Evolutionary conservation across 35 echinoderm and acorn worm species (phyloP).

Genomic region (Amphiura filiformis): DNA sequence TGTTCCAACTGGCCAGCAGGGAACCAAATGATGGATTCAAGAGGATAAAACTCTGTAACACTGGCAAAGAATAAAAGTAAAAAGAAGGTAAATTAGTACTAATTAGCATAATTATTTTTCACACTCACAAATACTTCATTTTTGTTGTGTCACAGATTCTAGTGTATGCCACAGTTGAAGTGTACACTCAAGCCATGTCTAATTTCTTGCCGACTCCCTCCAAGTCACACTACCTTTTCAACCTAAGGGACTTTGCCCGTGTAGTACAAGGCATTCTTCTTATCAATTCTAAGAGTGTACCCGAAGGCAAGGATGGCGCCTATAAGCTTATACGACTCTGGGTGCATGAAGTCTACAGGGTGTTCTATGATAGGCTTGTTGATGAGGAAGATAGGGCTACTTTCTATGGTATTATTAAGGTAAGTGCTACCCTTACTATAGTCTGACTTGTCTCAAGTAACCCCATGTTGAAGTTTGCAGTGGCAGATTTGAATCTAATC

Average conservation of each 20-base stretch:
- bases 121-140: too few relatives aligned
- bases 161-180: conserved; percentile 87
- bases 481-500: too few relatives aligned
- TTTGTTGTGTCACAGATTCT: conserved; percentile 61
- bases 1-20: too few relatives aligned
- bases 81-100: too few relatives aligned
- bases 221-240: conserved; percentile 94
- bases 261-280: conserved; percentile 94
- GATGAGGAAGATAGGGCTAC: conserved; percentile 78
- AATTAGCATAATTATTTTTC: too few relatives aligned
- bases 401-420: conserved; percentile 92
- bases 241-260: conserved; percentile 87
- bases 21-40: too few relatives aligned
- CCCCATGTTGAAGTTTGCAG: neutral
- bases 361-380: conserved; percentile 97
- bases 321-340: conserved; percentile 91
- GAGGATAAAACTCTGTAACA: too few relatives aligned
- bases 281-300: conserved; percentile 59
- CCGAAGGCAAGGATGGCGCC: conserved; percentile 58
- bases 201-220: conserved; percentile 94
- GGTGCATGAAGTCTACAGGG: conserved; percentile 97
- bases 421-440: conserved; percentile 10
- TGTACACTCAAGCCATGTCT: conserved; percentile 84
- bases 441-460: neutral
- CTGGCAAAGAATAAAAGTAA: too few relatives aligned